phyloP scores from a whole-genome alignment of 2,888 invertebrate genomes.

The Drosophila picticornis region DNA sequence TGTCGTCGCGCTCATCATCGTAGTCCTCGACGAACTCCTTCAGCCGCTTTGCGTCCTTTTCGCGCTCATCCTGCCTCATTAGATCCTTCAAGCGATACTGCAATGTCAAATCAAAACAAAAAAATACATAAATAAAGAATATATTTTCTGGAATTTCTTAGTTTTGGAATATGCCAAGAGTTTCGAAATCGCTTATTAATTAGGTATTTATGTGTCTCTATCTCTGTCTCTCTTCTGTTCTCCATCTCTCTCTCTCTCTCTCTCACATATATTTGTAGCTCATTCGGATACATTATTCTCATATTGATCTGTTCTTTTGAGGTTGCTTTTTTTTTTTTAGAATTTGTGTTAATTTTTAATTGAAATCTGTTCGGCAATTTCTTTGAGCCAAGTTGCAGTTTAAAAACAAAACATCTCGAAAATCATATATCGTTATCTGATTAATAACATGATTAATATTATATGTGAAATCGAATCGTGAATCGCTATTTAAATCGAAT shows the following conservation, averaged over 20 bases:
- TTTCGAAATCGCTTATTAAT: neutral
- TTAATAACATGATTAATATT: neutral
- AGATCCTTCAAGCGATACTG: slow-evolving; percentile 92
- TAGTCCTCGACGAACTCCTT: slow-evolving; percentile 99
- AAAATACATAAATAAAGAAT: neutral
- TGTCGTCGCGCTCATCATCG: slow-evolving; percentile 98
- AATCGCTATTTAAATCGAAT: neutral
- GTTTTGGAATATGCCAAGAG: neutral
- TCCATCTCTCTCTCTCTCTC: neutral
- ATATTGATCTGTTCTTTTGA: neutral
- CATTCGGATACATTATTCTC: neutral
- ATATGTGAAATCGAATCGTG: neutral
- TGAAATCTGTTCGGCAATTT: neutral
- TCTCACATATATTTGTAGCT: neutral
- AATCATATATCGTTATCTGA: neutral
- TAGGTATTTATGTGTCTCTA: neutral
- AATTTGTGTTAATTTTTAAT: neutral
- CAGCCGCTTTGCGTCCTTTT: slow-evolving; percentile 95
- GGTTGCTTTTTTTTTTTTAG: neutral
- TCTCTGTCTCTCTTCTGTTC: neutral
- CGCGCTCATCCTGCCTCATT: slow-evolving; percentile 93
- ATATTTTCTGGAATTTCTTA: neutral
- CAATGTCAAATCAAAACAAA: slow-evolving; percentile 2
- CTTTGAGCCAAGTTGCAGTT: neutral
- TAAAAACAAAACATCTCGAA: neutral